phyloP scores from a whole-genome alignment of 2,888 invertebrate species.

The Orgyia antiqua region DNA sequence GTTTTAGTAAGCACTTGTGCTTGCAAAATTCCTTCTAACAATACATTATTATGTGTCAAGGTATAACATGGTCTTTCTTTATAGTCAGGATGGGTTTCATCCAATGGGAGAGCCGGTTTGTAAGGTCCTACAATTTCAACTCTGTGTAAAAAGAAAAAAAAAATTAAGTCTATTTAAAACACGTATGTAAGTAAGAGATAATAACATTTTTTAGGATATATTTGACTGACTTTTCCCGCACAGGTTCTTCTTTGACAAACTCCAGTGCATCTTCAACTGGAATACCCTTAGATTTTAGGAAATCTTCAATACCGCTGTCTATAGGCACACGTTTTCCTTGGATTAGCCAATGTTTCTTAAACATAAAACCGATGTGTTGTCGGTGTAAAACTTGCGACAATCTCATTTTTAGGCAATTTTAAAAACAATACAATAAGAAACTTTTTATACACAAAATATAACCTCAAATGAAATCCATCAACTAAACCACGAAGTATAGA shows the following conservation, averaged over 20 bases:
- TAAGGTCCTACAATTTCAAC: conserved; percentile 62
- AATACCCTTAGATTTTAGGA: conserved; percentile 77
- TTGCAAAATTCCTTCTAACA: conserved; percentile 86
- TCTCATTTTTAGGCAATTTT: conserved; percentile 76
- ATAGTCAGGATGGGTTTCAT: conserved; percentile 82
- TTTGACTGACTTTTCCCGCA: conserved; percentile 45
- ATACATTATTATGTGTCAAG: conserved; percentile 79
- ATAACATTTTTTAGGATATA: background rate
- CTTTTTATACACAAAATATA: conserved; percentile 7
- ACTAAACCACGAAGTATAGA: no score
- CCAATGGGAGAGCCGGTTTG: conserved; percentile 53
- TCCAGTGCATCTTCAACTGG: conserved; percentile 80
- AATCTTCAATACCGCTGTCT: conserved; percentile 74
- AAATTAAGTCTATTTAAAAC: background rate
- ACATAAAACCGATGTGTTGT: conserved; percentile 86
- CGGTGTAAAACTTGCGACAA: conserved; percentile 78
- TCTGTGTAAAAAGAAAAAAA: conserved; percentile 35
- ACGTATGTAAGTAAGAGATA: background rate
- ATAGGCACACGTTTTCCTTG: conserved; percentile 80
- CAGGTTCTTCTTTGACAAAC: conserved; percentile 64
- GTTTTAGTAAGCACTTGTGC: conserved; percentile 91
- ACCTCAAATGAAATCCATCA: conserved; percentile 6
- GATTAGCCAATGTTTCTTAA: conserved; percentile 84
- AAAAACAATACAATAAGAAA: no score
- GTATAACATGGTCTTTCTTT: conserved; percentile 79